A percentile compares a stretch with the other conserved stretches of the same genome.
Conservation (phyloP, 2,113 vertebrate genomes). For the Ciconia maguari region DNA sequence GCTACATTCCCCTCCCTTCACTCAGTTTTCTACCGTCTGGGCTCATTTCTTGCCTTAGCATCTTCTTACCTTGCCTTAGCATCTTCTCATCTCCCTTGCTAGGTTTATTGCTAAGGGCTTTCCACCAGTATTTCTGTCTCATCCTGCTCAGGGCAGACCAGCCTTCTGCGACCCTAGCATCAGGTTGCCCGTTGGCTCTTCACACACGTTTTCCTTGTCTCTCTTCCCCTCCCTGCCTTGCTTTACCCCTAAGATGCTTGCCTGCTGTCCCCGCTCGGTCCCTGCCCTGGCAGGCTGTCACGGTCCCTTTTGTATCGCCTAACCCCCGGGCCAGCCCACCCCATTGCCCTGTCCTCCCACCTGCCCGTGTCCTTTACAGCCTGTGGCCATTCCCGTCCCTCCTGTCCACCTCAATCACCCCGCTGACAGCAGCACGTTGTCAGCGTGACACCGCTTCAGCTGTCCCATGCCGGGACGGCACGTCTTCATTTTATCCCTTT, state of each 20-base stretch:
- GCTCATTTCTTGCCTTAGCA: neutral
- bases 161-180: neutral
- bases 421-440: conserved; percentile 83
- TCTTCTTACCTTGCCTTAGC: neutral
- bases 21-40: neutral
- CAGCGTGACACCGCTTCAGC: conserved; percentile 90
- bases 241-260: neutral
- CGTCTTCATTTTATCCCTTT: conserved; percentile 15
- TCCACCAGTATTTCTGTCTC: neutral
- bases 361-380: conserved; percentile 96
- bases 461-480: conserved; percentile 71
- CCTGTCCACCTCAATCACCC: conserved; percentile 95
- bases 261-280: neutral
- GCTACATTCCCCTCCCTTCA: neutral
- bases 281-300: neutral
- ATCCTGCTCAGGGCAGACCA: neutral
- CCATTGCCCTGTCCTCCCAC: conserved; percentile 74
- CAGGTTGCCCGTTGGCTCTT: neutral
- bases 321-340: conserved; percentile 43
- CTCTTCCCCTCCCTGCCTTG: neutral
- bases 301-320: conserved; percentile 85
- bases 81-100: neutral
- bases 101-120: accelerated
- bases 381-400: conserved; percentile 82
- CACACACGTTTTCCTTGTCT: accelerated